Percentiles rank a stretch among this genome's conserved stretches.
These are phyloP conservation scores for Argyresthia goedartella DNA, from an alignment of 2,888 invertebrate species.

Conservation along the genomic window DNA sequence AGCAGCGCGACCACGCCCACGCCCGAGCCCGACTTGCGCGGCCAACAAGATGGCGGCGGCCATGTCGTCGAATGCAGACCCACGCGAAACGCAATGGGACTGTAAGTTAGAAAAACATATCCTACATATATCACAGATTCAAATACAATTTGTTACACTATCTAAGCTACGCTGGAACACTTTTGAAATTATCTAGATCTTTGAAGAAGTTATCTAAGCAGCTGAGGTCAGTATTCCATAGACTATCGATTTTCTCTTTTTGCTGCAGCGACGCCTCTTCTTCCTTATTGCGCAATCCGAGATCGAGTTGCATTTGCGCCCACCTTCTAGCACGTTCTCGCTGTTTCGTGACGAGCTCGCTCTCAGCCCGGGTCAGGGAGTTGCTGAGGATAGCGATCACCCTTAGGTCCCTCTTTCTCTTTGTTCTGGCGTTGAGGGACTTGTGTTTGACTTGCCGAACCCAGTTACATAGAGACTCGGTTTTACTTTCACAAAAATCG, in stretches of 20 bases:
- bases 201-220: slow-evolving; percentile 76
- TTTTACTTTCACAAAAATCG: slow-evolving; percentile 69
- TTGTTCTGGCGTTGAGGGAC: slow-evolving; percentile 68
- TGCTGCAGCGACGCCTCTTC: slow-evolving; percentile 54
- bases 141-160: slow-evolving; percentile 45
- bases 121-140: slow-evolving; percentile 66
- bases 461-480: slow-evolving; percentile 72
- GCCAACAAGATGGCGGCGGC: slow-evolving; percentile 72
- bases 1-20: slow-evolving; percentile 73
- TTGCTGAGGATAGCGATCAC: slow-evolving; percentile 75
- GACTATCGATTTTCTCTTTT: slow-evolving; percentile 54
- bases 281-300: slow-evolving; percentile 55
- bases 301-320: slow-evolving; percentile 67
- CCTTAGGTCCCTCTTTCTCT: slow-evolving; percentile 72
- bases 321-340: slow-evolving; percentile 73
- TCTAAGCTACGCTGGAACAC: slow-evolving; percentile 35
- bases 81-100: slow-evolving; percentile 71
- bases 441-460: slow-evolving; percentile 75
- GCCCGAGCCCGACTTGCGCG: slow-evolving; percentile 17
- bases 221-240: slow-evolving; percentile 73
- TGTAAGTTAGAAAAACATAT: slow-evolving; percentile 68
- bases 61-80: slow-evolving; percentile 51
- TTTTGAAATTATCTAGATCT: slow-evolving; percentile 73
- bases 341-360: slow-evolving; percentile 73
- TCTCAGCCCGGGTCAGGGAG: slow-evolving; percentile 71